Evolutionary conservation across 2,888 invertebrate species (phyloP).

Genomic region (Phrixothrix hirtus): DNA sequence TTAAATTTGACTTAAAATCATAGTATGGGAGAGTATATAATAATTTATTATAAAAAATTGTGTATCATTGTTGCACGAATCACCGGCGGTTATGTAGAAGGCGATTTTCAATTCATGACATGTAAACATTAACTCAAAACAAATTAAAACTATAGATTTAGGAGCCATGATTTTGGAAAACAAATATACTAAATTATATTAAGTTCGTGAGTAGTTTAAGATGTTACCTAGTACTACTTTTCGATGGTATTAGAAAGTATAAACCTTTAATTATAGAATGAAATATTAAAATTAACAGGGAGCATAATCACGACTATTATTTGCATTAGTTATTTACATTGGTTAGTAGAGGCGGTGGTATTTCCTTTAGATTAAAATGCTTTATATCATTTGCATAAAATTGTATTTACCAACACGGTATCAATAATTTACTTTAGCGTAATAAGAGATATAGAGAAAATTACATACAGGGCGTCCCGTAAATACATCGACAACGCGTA

Average conservation of each 20-base stretch:
- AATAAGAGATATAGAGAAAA: no score
- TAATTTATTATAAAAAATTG: constrained; percentile 30
- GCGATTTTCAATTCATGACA: constrained; percentile 24
- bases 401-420: no score
- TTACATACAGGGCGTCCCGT: no score
- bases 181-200: constrained; percentile 15
- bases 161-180: constrained; percentile 16
- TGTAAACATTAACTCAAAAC: constrained; percentile 12
- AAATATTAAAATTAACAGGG: not conserved
- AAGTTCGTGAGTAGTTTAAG: constrained; percentile 6
- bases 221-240: constrained; percentile 7
- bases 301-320: constrained; percentile 2
- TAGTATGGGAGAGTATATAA: constrained; percentile 23
- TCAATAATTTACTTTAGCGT: no score
- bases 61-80: constrained; percentile 28
- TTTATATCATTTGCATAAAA: no score
- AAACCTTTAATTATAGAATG: constrained; percentile 8
- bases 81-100: constrained; percentile 25
- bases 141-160: no score
- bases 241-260: constrained; percentile 5
- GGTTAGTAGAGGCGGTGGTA: no score
- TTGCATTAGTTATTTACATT: no score
- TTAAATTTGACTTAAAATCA: constrained; percentile 7
- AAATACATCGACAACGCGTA: no score
- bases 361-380: no score